These are phyloP conservation scores for Isichthys henryi DNA, from an alignment of 2,113 vertebrate species.

Conservation along the genomic window DNA sequence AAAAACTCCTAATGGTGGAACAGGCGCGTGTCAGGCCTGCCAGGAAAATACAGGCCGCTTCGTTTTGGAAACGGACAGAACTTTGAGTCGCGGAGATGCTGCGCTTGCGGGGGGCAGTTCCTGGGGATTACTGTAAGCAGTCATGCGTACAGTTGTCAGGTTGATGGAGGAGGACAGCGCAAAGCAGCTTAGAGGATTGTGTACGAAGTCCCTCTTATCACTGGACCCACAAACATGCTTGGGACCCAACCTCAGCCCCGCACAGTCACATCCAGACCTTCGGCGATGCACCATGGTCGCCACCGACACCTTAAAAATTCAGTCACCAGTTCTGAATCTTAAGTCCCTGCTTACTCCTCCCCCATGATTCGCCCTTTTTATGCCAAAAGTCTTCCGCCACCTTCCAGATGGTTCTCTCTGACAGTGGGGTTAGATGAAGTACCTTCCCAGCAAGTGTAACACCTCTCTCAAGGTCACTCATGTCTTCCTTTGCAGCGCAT, in stretches of 20 bases:
- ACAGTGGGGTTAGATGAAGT: neutral
- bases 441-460: neutral
- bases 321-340: neutral
- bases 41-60: no score
- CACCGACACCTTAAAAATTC: neutral
- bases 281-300: neutral
- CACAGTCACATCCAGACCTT: neutral
- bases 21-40: neutral
- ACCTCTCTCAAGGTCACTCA: neutral
- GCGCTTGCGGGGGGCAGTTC: neutral
- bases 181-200: neutral
- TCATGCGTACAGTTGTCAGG: neutral
- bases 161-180: neutral
- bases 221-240: neutral
- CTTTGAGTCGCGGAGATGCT: neutral
- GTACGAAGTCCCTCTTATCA: neutral
- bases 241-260: neutral
- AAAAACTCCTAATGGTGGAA: neutral
- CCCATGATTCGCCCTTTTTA: neutral
- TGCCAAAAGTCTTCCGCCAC: neutral
- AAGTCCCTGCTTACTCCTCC: neutral
- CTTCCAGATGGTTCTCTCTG: neutral
- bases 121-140: neutral
- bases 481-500: neutral
- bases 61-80: neutral